A percentile compares a stretch with the other conserved stretches of the same genome.
phyloP scores from a whole-genome alignment of 92 coral and sea anemone genomes.

The Palythoa caribaeorum region DNA sequence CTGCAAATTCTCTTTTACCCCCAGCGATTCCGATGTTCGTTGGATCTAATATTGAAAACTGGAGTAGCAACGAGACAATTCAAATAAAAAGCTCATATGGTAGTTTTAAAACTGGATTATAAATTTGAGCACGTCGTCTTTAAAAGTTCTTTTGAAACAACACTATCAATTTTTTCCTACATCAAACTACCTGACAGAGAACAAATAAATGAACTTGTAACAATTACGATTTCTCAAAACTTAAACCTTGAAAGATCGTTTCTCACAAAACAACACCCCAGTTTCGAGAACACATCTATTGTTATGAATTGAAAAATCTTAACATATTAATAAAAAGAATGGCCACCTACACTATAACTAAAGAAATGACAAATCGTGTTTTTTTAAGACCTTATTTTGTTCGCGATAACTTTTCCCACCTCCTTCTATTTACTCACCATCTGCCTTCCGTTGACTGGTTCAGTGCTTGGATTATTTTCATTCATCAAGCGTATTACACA shows the following conservation, averaged over 20 bases:
- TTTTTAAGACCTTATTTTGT: background rate
- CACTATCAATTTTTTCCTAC: background rate
- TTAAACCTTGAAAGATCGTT: background rate
- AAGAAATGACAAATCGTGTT: too few species aligned
- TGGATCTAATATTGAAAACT: background rate
- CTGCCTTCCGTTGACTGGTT: slow-evolving; percentile 2
- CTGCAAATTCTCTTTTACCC: background rate
- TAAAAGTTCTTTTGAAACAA: background rate
- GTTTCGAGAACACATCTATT: background rate
- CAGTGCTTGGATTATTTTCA: slow-evolving; percentile 1
- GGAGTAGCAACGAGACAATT: background rate
- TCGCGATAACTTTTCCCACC: background rate
- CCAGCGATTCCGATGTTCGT: too few species aligned
- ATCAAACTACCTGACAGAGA: background rate
- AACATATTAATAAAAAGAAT: background rate
- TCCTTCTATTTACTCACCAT: slow-evolving; percentile 10
- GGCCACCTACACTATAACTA: too few species aligned
- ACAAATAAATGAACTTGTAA: too few species aligned
- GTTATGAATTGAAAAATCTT: background rate
- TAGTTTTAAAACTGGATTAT: background rate
- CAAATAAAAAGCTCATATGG: background rate
- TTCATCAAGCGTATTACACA: slow-evolving; percentile 10
- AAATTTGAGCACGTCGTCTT: background rate
- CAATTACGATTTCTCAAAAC: background rate
- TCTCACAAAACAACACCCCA: background rate